phyloP scores from a whole-genome alignment of 2,888 invertebrate species.

The Spodoptera picta region DNA sequence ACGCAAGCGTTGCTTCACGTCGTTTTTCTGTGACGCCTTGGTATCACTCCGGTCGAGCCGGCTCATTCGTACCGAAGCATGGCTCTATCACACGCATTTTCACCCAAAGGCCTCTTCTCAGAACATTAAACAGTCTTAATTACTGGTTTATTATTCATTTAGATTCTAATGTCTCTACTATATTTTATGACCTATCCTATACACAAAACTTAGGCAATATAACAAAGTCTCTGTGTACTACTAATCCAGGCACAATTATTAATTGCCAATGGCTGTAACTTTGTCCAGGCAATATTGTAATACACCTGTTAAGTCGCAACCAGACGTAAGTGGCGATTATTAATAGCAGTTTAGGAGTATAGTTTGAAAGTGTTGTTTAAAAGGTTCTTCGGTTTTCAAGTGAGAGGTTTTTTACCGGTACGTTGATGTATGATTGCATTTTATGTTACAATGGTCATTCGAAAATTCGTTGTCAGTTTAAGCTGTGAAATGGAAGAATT shows the following conservation, averaged over 20 bases:
- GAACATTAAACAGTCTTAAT: neutral
- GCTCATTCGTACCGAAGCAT: no score
- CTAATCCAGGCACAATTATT: conserved; percentile 46
- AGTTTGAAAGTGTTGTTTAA: conserved; percentile 30
- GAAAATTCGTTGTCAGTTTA: no score
- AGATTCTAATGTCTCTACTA: no score
- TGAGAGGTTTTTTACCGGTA: neutral
- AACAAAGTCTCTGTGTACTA: conserved; percentile 8
- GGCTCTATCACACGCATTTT: no score
- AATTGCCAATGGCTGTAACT: conserved; percentile 53
- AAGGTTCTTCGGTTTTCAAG: conserved; percentile 6
- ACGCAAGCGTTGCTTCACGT: no score
- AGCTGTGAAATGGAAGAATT: no score
- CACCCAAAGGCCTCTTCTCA: no score
- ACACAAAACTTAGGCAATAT: conserved; percentile 8
- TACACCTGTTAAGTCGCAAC: conserved; percentile 52
- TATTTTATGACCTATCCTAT: neutral
- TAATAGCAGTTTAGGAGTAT: conserved; percentile 43
- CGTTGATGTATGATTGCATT: no score
- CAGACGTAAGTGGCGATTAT: conserved; percentile 49
- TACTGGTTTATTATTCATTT: neutral
- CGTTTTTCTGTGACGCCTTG: no score
- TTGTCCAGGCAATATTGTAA: conserved; percentile 39
- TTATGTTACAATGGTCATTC: no score
- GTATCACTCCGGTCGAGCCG: no score